Evolutionary conservation across 1,140 invertebrate genomes (phyloP).

Genomic region (Callitettix versicolor): DNA sequence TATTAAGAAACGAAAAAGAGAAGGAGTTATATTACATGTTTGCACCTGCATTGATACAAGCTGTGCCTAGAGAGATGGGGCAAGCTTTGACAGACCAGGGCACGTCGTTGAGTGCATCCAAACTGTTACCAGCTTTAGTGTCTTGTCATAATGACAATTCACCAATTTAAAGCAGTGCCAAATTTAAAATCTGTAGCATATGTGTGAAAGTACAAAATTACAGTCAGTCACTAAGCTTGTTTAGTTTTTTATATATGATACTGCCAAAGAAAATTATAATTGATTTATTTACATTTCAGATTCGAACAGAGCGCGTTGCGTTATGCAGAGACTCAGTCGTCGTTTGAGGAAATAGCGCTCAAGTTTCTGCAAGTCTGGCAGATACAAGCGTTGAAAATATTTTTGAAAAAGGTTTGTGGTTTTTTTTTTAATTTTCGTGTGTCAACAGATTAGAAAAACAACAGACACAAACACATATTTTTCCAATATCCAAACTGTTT

Average conservation of each 20-base stretch:
- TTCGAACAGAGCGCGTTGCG: slow-evolving; percentile 74
- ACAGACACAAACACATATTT: background rate
- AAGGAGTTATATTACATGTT: slow-evolving; percentile 85
- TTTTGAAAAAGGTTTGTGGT: slow-evolving; percentile 54
- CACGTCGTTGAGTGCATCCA: slow-evolving; percentile 58
- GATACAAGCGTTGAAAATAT: slow-evolving; percentile 76
- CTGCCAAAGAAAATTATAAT: no score
- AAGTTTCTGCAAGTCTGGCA: slow-evolving; percentile 81
- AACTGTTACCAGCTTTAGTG: slow-evolving; percentile 69
- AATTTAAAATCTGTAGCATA: no score
- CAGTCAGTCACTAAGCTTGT: no score
- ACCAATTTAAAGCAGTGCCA: no score
- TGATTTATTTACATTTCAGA: slow-evolving; percentile 33
- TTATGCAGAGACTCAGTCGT: slow-evolving; percentile 80
- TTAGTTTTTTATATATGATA: no score
- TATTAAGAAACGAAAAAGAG: slow-evolving; percentile 53
- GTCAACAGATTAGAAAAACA: background rate
- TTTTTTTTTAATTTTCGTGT: background rate
- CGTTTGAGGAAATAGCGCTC: slow-evolving; percentile 87
- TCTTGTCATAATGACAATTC: slow-evolving; percentile 50
- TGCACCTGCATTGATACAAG: slow-evolving; percentile 70
- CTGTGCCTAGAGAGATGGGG: slow-evolving; percentile 70
- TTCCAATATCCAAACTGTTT: slow-evolving; percentile 31
- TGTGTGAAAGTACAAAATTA: no score
- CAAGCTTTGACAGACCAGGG: slow-evolving; percentile 69